Evolutionary conservation across 2,888 invertebrate genomes (phyloP).

Genomic region (Microchrysa polita): DNA sequence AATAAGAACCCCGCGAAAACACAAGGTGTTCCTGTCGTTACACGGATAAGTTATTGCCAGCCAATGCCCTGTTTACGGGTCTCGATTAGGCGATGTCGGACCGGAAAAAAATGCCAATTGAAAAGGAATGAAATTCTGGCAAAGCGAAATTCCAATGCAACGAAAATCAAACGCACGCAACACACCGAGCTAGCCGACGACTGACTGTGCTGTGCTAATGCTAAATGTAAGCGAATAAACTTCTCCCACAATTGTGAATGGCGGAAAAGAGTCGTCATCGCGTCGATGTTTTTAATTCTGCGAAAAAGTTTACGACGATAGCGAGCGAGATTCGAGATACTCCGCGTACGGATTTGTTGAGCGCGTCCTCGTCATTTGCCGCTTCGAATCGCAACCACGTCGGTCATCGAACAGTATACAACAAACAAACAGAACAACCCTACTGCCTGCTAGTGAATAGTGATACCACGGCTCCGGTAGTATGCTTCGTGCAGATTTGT

Average conservation of each 20-base stretch:
- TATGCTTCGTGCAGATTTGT: too few relatives aligned
- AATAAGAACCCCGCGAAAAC: constrained; percentile 2
- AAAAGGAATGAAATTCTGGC: constrained; percentile 2
- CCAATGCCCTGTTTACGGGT: too few relatives aligned
- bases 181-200: neutral
- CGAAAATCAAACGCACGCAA: constrained; percentile 1
- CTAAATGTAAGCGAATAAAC: neutral
- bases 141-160: constrained; percentile 1
- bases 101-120: neutral
- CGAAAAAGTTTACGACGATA: neutral
- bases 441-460: too few relatives aligned
- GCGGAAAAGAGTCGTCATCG: constrained; percentile 26
- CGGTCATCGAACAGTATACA: constrained; percentile 5
- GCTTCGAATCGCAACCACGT: neutral
- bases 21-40: neutral
- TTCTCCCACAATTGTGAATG: constrained; percentile 5
- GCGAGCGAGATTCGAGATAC: neutral
- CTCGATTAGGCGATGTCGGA: too few relatives aligned
- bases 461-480: too few relatives aligned
- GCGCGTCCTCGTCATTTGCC: constrained; percentile 1
- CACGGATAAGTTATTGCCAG: neutral
- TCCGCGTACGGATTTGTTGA: constrained; percentile 13
- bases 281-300: constrained; percentile 5
- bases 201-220: too few relatives aligned
- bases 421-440: too few relatives aligned